Evolutionary conservation across 1,140 invertebrate species (phyloP).

Genomic region (Drosophila teissieri): DNA sequence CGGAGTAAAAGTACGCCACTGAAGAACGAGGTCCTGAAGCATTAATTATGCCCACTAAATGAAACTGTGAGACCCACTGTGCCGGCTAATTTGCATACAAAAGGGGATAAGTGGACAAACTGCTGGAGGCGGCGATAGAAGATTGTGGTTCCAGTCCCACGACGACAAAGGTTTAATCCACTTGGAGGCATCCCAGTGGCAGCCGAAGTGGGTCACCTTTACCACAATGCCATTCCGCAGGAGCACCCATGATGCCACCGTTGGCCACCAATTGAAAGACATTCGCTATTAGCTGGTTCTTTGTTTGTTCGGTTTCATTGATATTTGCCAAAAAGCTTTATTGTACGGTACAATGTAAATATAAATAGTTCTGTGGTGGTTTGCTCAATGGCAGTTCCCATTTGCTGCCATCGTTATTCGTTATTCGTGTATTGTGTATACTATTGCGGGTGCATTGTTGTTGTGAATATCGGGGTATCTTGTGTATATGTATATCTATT

Average conservation of each 20-base stretch:
- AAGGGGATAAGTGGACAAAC: constrained; percentile 38
- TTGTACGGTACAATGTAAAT: constrained; percentile 41
- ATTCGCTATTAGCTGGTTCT: constrained; percentile 6
- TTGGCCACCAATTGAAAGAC: constrained; percentile 10
- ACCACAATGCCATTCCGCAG: constrained; percentile 4
- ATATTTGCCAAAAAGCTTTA: constrained; percentile 55
- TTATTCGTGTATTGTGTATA: constrained; percentile 14
- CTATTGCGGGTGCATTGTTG: constrained; percentile 25
- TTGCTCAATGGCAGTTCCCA: constrained; percentile 33
- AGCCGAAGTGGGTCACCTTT: constrained; percentile 35
- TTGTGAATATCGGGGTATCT: constrained; percentile 32
- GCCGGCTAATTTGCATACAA: constrained; percentile 45
- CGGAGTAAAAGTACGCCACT: too few relatives aligned
- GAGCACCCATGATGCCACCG: neutral
- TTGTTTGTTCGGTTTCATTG: constrained; percentile 30
- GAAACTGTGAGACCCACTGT: constrained; percentile 13
- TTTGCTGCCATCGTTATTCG: constrained; percentile 20
- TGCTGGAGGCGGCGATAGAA: constrained; percentile 30
- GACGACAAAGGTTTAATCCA: constrained; percentile 18
- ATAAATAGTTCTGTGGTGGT: constrained; percentile 48
- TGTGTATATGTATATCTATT: constrained; percentile 5
- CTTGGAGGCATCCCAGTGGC: neutral
- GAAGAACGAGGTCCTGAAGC: too few relatives aligned
- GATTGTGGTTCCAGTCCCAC: constrained; percentile 5
- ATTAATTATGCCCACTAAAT: neutral